Evolutionary conservation across 1,140 invertebrate species (phyloP).

Genomic region (Achroia grisella): DNA sequence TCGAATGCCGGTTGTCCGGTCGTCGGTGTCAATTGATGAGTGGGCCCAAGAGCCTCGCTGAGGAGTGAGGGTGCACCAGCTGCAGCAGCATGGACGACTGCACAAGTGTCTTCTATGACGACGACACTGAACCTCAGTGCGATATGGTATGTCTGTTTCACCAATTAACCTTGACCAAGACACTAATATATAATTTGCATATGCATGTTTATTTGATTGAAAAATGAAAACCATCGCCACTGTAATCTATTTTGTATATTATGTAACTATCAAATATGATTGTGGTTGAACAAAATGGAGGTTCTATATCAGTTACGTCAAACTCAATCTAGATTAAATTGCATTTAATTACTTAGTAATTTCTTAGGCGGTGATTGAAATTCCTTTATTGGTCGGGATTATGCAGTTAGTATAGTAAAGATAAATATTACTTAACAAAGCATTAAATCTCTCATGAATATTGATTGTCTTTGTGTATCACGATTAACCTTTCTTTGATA

Average conservation of each 20-base stretch:
- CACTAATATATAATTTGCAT: neutral
- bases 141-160: constrained; percentile 55
- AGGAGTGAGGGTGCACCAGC: constrained; percentile 39
- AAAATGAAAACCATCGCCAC: constrained; percentile 6
- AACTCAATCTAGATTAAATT: too few relatives aligned
- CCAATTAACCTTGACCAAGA: constrained; percentile 12
- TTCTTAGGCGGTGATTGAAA: too few relatives aligned
- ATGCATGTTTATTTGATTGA: neutral
- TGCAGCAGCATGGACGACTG: constrained; percentile 60
- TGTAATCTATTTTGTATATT: constrained; percentile 14
- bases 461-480: too few relatives aligned
- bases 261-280: constrained; percentile 32
- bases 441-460: too few relatives aligned
- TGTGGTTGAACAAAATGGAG: constrained; percentile 40
- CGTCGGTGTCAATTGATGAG: constrained; percentile 34
- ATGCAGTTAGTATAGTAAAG: too few relatives aligned
- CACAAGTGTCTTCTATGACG: constrained; percentile 62
- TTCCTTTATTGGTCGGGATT: too few relatives aligned
- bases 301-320: constrained; percentile 11
- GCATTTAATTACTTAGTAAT: too few relatives aligned
- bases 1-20: constrained; percentile 56
- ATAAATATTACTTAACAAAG: too few relatives aligned
- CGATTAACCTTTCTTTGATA: too few relatives aligned
- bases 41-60: constrained; percentile 38
- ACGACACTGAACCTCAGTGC: constrained; percentile 64